Evolutionary conservation across 2,797 vertebrate species (phyloP).

Genomic region (Cheirogaleus major): DNA sequence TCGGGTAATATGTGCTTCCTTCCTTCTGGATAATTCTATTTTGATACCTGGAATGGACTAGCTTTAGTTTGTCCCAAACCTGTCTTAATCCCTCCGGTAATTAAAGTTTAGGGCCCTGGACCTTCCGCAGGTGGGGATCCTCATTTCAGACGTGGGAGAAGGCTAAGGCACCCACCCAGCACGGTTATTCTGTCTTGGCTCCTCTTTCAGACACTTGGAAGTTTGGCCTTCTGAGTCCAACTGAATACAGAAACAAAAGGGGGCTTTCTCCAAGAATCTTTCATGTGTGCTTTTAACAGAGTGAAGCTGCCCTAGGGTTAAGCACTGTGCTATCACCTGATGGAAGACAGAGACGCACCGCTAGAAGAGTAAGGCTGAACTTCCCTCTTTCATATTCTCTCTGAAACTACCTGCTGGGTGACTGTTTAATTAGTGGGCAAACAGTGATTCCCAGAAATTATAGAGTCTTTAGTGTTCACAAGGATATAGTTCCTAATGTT

Average conservation of each 20-base stretch:
- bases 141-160: conserved; percentile 17
- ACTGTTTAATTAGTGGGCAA: conserved; percentile 81
- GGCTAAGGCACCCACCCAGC: not conserved
- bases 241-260: conserved; percentile 4
- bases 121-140: not conserved
- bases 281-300: not conserved
- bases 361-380: not conserved
- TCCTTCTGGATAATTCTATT: not conserved
- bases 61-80: not conserved
- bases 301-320: not conserved
- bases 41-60: not conserved
- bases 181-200: not conserved
- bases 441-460: conserved; percentile 84
- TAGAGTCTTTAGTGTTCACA: conserved; percentile 79
- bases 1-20: not conserved
- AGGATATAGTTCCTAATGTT: conserved; percentile 57
- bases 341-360: not conserved
- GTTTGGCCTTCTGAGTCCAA: not conserved
- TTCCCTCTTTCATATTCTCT: conserved; percentile 32
- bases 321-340: not conserved
- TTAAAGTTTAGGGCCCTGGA: not conserved
- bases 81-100: not conserved
- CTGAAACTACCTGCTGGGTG: conserved; percentile 69
- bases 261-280: not conserved
- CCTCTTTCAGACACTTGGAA: not conserved